These are phyloP conservation scores for Scolanthus callimorphus DNA, from an alignment of 92 coral and sea anemone species.

Conservation along the genomic window DNA sequence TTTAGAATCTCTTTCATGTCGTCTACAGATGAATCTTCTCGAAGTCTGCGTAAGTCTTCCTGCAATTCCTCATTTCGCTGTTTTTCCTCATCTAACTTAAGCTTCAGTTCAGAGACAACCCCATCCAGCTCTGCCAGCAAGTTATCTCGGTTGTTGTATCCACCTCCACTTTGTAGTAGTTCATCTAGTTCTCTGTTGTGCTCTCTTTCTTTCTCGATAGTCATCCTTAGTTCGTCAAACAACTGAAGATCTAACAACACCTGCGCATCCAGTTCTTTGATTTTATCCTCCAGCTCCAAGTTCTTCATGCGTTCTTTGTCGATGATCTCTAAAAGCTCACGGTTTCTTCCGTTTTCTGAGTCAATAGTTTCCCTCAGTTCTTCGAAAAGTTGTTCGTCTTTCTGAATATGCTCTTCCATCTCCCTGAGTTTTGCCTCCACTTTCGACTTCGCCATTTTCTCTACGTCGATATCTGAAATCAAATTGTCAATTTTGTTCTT, in stretches of 20 bases:
- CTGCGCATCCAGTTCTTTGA: conserved; percentile 55
- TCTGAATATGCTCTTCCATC: conserved; percentile 37
- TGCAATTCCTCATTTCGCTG: conserved; percentile 44
- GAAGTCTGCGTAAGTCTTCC: conserved; percentile 40
- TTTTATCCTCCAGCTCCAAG: conserved; percentile 36
- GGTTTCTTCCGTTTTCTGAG: conserved; percentile 43
- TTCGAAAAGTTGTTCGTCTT: conserved; percentile 51
- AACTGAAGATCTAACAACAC: conserved; percentile 52
- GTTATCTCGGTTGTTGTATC: conserved; percentile 29
- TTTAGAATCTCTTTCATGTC: conserved; percentile 39
- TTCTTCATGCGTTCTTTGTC: conserved; percentile 51
- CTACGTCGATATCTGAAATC: conserved; percentile 30
- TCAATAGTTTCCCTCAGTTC: conserved; percentile 50
- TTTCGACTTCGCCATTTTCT: conserved; percentile 34
- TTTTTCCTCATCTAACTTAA: conserved; percentile 44
- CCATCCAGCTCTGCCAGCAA: conserved; percentile 36
- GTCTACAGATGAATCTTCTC: conserved; percentile 26
- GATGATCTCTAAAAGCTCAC: conserved; percentile 40
- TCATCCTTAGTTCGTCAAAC: conserved; percentile 50
- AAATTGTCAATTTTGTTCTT: conserved; percentile 35
- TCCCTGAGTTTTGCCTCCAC: conserved; percentile 47
- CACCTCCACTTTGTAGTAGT: conserved; percentile 48
- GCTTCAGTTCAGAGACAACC: conserved; percentile 18
- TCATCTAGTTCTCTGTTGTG: conserved; percentile 62
- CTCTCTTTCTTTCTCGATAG: conserved; percentile 49